A percentile compares a stretch with the other conserved stretches of the same genome.
phyloP scores from a whole-genome alignment of 2,888 invertebrate species.

The Meloe dianella region DNA sequence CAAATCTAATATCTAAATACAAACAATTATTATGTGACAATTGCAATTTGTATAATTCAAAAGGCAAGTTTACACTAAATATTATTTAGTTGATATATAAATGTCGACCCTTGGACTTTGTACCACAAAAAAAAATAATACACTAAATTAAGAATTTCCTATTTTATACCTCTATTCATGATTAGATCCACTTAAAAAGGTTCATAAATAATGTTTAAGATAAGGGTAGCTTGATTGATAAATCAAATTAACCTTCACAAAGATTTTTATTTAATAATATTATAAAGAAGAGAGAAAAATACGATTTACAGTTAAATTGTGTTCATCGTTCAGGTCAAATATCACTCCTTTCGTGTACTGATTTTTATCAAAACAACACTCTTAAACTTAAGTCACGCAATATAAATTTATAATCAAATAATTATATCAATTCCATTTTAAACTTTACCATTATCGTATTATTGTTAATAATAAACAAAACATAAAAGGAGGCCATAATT shows the following conservation, averaged over 20 bases:
- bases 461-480: not conserved
- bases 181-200: not conserved
- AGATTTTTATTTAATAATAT: not conserved
- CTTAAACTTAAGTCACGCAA: not conserved
- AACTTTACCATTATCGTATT: not conserved
- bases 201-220: not conserved
- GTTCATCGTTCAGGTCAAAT: conserved; percentile 6
- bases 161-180: conserved; percentile 31
- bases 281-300: not conserved
- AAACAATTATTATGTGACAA: conserved; percentile 21
- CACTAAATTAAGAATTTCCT: conserved; percentile 45
- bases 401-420: conserved; percentile 1
- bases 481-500: not conserved
- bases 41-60: conserved; percentile 31
- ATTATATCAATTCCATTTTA: not conserved
- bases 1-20: not conserved
- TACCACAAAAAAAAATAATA: conserved; percentile 31
- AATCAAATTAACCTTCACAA: not conserved
- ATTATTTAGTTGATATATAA: conserved; percentile 11
- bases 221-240: conserved; percentile 3
- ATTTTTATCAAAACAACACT: not conserved
- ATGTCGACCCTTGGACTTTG: conserved; percentile 43
- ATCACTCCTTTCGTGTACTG: not conserved
- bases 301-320: not conserved
- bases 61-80: conserved; percentile 24